A percentile compares a stretch with the other conserved stretches of the same genome.
Evolutionary conservation across 2,888 invertebrate genomes (phyloP).

Genomic region (Isoperla grammatica): DNA sequence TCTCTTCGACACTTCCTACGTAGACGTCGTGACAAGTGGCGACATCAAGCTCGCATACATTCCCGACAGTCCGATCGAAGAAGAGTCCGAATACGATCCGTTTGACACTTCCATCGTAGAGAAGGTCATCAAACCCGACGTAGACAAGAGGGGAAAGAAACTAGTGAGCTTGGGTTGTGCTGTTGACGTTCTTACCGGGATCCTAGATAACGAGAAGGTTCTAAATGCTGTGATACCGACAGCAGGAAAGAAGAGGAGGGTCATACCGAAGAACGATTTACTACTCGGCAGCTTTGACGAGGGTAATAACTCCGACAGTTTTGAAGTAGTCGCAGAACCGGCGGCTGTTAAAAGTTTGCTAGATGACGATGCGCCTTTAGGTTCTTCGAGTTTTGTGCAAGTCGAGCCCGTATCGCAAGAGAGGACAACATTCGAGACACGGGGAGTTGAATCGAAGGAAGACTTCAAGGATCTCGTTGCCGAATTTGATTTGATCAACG

Average conservation of each 20-base stretch:
- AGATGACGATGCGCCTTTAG: conserved; percentile 56
- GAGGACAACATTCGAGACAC: conserved; percentile 49
- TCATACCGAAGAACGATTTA: conserved; percentile 32
- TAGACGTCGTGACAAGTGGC: conserved; percentile 79
- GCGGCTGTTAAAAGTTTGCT: conserved; percentile 54
- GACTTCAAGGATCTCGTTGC: conserved; percentile 32
- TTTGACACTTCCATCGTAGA: conserved; percentile 88
- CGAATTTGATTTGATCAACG: conserved; percentile 35
- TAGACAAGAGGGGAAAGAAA: conserved; percentile 57
- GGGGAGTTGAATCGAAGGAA: conserved; percentile 24
- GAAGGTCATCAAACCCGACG: conserved; percentile 71
- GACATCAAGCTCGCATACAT: conserved; percentile 81
- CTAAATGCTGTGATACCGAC: conserved; percentile 10
- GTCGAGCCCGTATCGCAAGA: conserved; percentile 51
- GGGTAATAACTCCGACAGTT: conserved; percentile 21
- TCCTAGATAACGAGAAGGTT: conserved; percentile 21
- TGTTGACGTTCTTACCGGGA: conserved; percentile 80
- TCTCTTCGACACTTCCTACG: conserved; percentile 82
- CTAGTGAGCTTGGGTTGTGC: conserved; percentile 76
- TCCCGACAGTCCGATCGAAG: conserved; percentile 76
- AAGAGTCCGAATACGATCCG: conserved; percentile 63
- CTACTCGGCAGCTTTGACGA: conserved; percentile 24
- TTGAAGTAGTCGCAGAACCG: conserved; percentile 47
- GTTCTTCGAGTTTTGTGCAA: conserved; percentile 51
- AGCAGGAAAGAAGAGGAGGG: not conserved